Evolutionary conservation across 2,888 invertebrate species (phyloP), one percentile per base, ranked within the genome.

Genomic region (Stratiomys singularior): DNA sequence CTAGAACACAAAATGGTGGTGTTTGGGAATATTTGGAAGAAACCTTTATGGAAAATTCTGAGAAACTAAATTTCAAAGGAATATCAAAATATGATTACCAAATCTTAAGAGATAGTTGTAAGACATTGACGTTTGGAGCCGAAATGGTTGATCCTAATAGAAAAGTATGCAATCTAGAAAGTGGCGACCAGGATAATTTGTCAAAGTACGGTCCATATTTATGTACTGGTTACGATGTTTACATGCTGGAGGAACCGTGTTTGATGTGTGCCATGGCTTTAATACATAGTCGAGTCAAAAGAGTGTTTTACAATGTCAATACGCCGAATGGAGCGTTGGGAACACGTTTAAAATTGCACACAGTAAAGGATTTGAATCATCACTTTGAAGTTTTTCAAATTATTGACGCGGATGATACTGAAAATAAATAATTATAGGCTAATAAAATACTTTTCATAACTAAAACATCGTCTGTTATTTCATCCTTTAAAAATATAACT

Each of bases 261-360:
- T 85, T 95, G 0, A 96, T 98, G 93, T 99, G 99, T 87, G 90
- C 96, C 0, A 99, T 99, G 98, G 98, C 94, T 0, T 88, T 99
- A 76, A 90, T 97, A 0, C 98, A 99, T 86, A 95, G 96, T n/a
- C 89, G 98, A 80, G 92, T 91, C 0, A 91, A 91, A 76, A 89
- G 95, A 78, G 92, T 98, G 1, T 98, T 97, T 85, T 98, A 93
- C 84, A 89, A 91, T 4, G 83, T 88, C 0, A 89, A 89, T 78
- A 69, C 86, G 0, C 78, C 82, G 0, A 88, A 89, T 77, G 98
- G 98, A 0, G 95, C 92, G 0, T 86, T 98, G 0, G 91, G 91
- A 0, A 92, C 92, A 0, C 88, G 87, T 77, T 91, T 92, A 1
- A 93, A 94, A 83, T 85, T 98, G 46, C 97, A 98, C 82, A 89